Evolutionary conservation across 2,888 invertebrate genomes (phyloP).

Genomic region (Platerodrilus igneus): DNA sequence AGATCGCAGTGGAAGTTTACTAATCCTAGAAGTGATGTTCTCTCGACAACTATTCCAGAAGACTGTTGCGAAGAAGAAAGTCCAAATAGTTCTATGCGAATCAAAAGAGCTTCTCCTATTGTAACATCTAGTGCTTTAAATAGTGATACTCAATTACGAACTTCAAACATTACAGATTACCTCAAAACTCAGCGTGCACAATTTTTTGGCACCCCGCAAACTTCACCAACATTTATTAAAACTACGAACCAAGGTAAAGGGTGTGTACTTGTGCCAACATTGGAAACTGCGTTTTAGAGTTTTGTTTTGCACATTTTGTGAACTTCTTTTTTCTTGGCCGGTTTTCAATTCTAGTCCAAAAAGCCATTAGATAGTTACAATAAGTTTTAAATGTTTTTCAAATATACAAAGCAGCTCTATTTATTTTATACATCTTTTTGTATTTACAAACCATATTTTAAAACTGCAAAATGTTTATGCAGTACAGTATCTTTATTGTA

Average conservation of each 20-base stretch:
- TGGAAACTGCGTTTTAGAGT: slow-evolving; percentile 58
- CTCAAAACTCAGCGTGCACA: slow-evolving; percentile 56
- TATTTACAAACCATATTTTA: neutral
- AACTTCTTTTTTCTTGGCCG: too few species aligned
- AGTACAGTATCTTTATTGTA: neutral
- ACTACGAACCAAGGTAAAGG: slow-evolving; percentile 26
- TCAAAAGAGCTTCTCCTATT: slow-evolving; percentile 41
- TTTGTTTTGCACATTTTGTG: slow-evolving; percentile 10
- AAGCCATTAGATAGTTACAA: slow-evolving; percentile 11
- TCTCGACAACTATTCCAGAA: slow-evolving; percentile 82
- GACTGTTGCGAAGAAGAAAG: slow-evolving; percentile 77
- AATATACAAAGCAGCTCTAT: too few species aligned
- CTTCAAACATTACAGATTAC: slow-evolving; percentile 10
- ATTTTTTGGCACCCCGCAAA: slow-evolving; percentile 48
- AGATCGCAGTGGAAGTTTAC: slow-evolving; percentile 70
- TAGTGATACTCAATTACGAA: slow-evolving; percentile 4
- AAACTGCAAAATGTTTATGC: neutral
- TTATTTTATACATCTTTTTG: too few species aligned
- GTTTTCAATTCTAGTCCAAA: slow-evolving; percentile 28
- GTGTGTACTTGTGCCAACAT: slow-evolving; percentile 50
- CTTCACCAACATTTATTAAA: slow-evolving; percentile 9
- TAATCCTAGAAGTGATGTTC: slow-evolving; percentile 73
- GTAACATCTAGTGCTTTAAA: slow-evolving; percentile 26
- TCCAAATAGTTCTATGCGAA: slow-evolving; percentile 58
- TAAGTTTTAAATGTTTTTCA: neutral